Evolutionary conservation across 53 echinoderm and acorn worm species (phyloP).

Genomic region (Patiria pectinifera): DNA sequence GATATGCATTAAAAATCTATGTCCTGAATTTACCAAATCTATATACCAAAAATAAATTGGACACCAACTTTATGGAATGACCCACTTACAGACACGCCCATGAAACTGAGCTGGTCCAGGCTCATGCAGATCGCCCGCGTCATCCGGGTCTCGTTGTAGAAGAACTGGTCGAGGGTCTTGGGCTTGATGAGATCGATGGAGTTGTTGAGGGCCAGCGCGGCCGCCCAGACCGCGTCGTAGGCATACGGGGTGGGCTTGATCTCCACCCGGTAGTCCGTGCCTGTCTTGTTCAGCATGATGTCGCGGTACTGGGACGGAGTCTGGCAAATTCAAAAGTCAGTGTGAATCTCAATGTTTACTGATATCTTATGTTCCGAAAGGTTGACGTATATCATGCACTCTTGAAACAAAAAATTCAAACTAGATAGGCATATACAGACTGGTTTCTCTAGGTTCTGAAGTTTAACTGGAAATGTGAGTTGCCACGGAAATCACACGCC

Average conservation of each 20-base stretch:
- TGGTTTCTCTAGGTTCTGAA: too few species aligned
- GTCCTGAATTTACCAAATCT: too few species aligned
- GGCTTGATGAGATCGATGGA: constrained; percentile 60
- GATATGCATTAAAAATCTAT: too few species aligned
- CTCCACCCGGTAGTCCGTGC: constrained; percentile 61
- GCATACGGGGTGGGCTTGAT: constrained; percentile 84
- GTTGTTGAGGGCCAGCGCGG: constrained; percentile 86
- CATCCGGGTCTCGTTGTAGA: constrained; percentile 61
- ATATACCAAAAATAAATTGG: too few species aligned
- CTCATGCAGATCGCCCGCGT: constrained; percentile 44
- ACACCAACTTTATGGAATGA: neutral
- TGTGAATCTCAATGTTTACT: too few species aligned
- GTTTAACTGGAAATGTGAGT: too few species aligned
- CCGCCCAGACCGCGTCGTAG: constrained; percentile 96
- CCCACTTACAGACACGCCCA: constrained; percentile 89
- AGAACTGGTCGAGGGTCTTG: constrained; percentile 70
- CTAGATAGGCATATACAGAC: too few species aligned
- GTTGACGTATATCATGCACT: too few species aligned
- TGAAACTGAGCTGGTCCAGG: constrained; percentile 70
- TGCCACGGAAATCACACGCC: too few species aligned
- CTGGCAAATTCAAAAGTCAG: constrained; percentile 31
- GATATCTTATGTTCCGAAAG: too few species aligned
- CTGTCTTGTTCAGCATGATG: constrained; percentile 65
- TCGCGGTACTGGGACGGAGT: constrained; percentile 82
- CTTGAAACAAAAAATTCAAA: too few species aligned